Conservation (phyloP, 2,888 invertebrate genomes). For the Dryadula phaetusa region DNA sequence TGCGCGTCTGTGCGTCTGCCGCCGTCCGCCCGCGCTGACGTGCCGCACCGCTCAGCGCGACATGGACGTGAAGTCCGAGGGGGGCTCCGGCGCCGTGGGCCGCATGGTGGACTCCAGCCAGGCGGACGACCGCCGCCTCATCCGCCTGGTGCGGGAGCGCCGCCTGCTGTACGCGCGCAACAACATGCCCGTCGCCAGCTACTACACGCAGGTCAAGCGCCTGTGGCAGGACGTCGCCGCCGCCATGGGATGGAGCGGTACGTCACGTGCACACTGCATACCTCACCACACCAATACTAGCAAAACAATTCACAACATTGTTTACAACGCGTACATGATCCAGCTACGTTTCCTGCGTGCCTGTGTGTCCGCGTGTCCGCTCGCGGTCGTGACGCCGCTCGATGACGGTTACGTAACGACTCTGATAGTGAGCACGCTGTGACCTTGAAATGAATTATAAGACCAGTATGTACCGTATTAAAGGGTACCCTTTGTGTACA, state of each 20-base stretch:
- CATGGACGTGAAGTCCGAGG: slow-evolving; percentile 36
- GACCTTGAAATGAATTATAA: neutral
- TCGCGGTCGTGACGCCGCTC: neutral
- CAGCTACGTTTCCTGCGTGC: no score
- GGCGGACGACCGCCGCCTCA: slow-evolving; percentile 76
- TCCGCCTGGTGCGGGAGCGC: slow-evolving; percentile 71
- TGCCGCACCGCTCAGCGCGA: slow-evolving; percentile 48
- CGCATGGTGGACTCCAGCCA: slow-evolving; percentile 71
- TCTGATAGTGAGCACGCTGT: neutral
- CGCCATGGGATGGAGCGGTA: slow-evolving; percentile 76
- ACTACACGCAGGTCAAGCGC: slow-evolving; percentile 71
- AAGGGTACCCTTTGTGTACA: no score
- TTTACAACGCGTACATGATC: no score
- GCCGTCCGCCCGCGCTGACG: slow-evolving; percentile 53
- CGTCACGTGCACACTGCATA: slow-evolving; percentile 45
- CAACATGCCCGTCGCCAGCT: slow-evolving; percentile 78
- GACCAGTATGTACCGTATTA: no score
- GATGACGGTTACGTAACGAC: neutral
- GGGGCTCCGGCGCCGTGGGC: slow-evolving; percentile 56
- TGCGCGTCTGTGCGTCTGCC: slow-evolving; percentile 71
- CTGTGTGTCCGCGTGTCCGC: neutral
- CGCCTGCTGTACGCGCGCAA: slow-evolving; percentile 74
- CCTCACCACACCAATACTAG: no score
- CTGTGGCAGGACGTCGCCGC: slow-evolving; percentile 74
- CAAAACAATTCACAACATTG: no score